Conservation (phyloP, 2,797 vertebrate genomes). For the Morus bassanus region DNA sequence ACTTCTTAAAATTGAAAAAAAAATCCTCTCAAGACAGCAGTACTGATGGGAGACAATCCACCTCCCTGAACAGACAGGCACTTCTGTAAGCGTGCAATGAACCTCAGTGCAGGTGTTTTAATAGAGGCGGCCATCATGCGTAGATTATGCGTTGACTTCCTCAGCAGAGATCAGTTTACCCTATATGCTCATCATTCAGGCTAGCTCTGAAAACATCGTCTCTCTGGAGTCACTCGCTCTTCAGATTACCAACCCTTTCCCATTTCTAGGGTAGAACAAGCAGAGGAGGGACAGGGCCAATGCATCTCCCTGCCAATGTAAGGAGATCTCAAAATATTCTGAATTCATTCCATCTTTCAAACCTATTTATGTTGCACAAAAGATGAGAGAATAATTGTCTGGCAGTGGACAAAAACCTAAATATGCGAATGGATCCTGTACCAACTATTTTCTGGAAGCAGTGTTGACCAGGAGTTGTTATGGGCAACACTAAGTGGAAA, state of each 20-base stretch:
- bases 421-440: neutral
- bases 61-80: neutral
- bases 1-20: neutral
- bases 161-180: neutral
- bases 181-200: neutral
- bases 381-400: neutral
- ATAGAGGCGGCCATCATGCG: neutral
- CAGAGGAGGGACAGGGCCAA: neutral
- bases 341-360: neutral
- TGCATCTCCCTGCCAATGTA: neutral
- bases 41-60: neutral
- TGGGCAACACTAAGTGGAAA: neutral
- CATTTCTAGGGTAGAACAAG: neutral
- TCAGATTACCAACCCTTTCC: neutral
- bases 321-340: neutral
- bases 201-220: neutral
- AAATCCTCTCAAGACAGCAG: neutral
- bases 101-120: neutral
- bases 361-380: neutral
- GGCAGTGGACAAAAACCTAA: neutral
- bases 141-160: neutral
- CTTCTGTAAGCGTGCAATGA: neutral
- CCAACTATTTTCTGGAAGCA: neutral
- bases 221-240: neutral
- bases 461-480: neutral